Percentiles rank a stretch among this genome's conserved stretches.
These are phyloP conservation scores for Tryphoninae sp. DNA, from an alignment of 2,888 invertebrate species.

Conservation along the genomic window DNA sequence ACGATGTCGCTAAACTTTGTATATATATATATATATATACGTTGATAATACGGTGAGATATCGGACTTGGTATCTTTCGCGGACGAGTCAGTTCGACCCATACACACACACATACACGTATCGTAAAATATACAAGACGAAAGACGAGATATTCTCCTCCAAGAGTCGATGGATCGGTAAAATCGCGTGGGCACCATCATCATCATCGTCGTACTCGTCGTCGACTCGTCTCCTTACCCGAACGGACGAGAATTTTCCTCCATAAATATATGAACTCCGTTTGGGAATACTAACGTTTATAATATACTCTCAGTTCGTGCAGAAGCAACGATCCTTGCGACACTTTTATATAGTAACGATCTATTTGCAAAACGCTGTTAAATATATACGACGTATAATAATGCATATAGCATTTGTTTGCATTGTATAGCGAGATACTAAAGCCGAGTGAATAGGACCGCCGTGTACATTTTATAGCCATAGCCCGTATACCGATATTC, in stretches of 20 bases:
- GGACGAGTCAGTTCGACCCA: slow-evolving; percentile 28
- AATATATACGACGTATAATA: slow-evolving; percentile 28
- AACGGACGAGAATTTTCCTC: slow-evolving; percentile 49
- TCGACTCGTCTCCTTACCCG: slow-evolving; percentile 2
- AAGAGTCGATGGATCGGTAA: slow-evolving; percentile 43
- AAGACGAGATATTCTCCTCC: slow-evolving; percentile 24
- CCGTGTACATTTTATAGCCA: slow-evolving; percentile 25
- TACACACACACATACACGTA: background rate
- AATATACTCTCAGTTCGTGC: slow-evolving; percentile 11
- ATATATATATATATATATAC: too few relatives aligned
- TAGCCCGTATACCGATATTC: background rate
- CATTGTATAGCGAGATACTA: slow-evolving; percentile 35
- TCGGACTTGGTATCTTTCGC: slow-evolving; percentile 47
- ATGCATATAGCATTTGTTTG: slow-evolving; percentile 26
- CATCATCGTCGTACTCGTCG: background rate
- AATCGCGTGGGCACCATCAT: slow-evolving; percentile 53
- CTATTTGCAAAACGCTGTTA: slow-evolving; percentile 20
- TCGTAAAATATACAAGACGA: slow-evolving; percentile 1
- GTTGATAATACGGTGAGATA: slow-evolving; percentile 6
- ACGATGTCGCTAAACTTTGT: slow-evolving; percentile 25
- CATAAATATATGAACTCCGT: slow-evolving; percentile 38
- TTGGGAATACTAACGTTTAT: too few relatives aligned
- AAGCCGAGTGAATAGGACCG: slow-evolving; percentile 42
- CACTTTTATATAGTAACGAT: slow-evolving; percentile 30
- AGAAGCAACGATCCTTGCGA: slow-evolving; percentile 33